Evolutionary conservation across 64 coral and sea anemone species (phyloP).

Genomic region (Pachyseris speciosa): DNA sequence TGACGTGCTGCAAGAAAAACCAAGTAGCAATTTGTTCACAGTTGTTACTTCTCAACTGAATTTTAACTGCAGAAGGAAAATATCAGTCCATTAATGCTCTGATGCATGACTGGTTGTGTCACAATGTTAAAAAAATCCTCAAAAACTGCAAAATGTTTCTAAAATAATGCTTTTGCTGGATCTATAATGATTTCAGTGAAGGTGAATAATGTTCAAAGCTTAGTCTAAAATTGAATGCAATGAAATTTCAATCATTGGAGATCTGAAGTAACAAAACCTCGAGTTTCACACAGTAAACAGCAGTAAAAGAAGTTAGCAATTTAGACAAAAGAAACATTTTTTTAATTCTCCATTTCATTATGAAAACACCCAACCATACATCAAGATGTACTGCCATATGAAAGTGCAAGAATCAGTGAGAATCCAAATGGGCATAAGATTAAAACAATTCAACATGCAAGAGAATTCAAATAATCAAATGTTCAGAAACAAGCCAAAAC

Average conservation of each 20-base stretch:
- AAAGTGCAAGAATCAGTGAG: not conserved
- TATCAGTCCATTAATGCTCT: not conserved
- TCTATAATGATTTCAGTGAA: no score
- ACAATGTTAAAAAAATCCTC: not conserved
- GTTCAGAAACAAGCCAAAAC: not conserved
- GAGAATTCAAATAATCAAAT: not conserved
- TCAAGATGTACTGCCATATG: not conserved
- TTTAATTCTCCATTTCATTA: not conserved
- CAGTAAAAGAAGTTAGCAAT: not conserved
- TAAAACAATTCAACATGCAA: not conserved
- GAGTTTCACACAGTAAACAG: not conserved
- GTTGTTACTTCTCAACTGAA: not conserved
- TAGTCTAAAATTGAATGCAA: no score
- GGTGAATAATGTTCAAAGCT: no score
- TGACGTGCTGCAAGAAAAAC: conserved; percentile 32
- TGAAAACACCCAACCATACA: not conserved
- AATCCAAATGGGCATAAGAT: no score
- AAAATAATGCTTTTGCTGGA: no score
- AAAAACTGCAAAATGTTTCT: not conserved
- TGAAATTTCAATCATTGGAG: no score
- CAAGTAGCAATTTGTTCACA: not conserved
- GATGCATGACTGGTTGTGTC: not conserved
- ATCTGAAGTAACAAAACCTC: no score
- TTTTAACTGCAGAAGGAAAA: conserved; percentile 6
- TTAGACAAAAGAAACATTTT: not conserved